phyloP scores from a whole-genome alignment of 2,797 vertebrate species.

The Falco concolor region DNA sequence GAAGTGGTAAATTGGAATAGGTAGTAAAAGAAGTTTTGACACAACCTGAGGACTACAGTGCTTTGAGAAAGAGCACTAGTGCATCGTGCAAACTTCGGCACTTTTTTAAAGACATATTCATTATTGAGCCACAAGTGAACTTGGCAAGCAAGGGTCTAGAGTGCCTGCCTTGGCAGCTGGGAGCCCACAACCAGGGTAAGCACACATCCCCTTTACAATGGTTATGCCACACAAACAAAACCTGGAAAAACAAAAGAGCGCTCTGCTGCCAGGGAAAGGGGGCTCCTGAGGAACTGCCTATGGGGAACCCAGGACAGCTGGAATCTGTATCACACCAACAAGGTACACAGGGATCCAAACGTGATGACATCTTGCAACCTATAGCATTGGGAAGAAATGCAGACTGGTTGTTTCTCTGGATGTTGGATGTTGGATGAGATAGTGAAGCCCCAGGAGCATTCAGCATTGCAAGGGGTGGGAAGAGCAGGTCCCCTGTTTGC shows the following conservation, averaged over 20 bases:
- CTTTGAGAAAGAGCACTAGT: neutral
- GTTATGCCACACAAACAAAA: neutral
- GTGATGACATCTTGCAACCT: neutral
- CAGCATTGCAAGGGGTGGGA: neutral
- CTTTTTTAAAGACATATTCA: neutral
- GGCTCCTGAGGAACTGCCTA: neutral
- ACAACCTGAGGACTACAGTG: neutral
- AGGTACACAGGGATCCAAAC: neutral
- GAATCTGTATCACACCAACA: accelerated
- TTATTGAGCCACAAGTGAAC: neutral
- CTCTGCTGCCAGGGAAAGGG: neutral
- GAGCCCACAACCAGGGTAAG: neutral
- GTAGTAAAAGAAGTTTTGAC: neutral
- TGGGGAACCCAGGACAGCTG: neutral
- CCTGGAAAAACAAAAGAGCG: neutral
- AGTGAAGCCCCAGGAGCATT: neutral
- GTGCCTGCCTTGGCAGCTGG: neutral
- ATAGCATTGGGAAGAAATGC: neutral
- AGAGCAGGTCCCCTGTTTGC: neutral
- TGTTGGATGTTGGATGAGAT: neutral
- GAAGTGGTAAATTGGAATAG: neutral
- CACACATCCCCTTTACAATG: neutral
- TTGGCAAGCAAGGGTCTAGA: neutral
- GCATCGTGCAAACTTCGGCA: neutral
- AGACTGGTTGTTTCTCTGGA: neutral